A percentile compares a stretch with the other conserved stretches of the same genome.
These are phyloP conservation scores for Axinella damicornis DNA, from an alignment of 37 sponge, comb jelly and placozoan species.

Conservation along the genomic window DNA sequence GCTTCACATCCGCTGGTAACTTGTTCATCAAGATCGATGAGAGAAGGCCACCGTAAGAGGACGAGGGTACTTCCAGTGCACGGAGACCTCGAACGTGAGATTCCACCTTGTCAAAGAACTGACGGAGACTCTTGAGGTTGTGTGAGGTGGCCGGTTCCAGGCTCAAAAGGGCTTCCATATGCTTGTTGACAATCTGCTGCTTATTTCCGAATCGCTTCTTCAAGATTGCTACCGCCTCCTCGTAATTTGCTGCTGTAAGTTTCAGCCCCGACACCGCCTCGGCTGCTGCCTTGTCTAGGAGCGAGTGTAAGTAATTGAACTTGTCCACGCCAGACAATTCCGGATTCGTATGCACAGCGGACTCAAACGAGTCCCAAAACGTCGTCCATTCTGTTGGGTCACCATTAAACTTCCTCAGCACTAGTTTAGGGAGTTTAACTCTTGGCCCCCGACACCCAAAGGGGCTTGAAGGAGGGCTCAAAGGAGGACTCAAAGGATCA, in stretches of 20 bases:
- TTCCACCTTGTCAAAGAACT: too few species aligned
- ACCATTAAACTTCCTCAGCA: background rate
- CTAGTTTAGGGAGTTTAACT: slow-evolving; percentile 22
- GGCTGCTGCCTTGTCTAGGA: background rate
- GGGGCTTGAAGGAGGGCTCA: too few species aligned
- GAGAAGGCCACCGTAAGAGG: slow-evolving; percentile 26
- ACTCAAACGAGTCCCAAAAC: slow-evolving; percentile 20
- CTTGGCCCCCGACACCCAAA: background rate
- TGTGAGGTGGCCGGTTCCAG: slow-evolving; percentile 16
- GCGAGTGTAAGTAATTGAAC: slow-evolving; percentile 21
- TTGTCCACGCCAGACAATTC: slow-evolving; percentile 17
- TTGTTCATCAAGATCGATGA: slow-evolving; percentile 4
- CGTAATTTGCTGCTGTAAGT: slow-evolving; percentile 10
- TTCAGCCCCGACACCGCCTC: slow-evolving; percentile 6
- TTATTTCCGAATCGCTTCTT: background rate
- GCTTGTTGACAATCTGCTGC: background rate
- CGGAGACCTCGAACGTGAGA: slow-evolving; percentile 12
- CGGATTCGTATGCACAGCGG: slow-evolving; percentile 21
- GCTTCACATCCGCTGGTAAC: background rate
- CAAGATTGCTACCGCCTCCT: background rate
- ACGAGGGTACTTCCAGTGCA: slow-evolving; percentile 4
- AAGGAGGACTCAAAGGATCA: too few species aligned
- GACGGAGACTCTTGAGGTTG: background rate
- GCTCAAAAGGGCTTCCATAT: too few species aligned
- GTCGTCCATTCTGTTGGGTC: slow-evolving; percentile 1